Percentiles rank a stretch among this genome's conserved stretches.
These are phyloP conservation scores for Chrysolina haemoptera DNA, from an alignment of 2,888 invertebrate genomes.

Conservation along the genomic window DNA sequence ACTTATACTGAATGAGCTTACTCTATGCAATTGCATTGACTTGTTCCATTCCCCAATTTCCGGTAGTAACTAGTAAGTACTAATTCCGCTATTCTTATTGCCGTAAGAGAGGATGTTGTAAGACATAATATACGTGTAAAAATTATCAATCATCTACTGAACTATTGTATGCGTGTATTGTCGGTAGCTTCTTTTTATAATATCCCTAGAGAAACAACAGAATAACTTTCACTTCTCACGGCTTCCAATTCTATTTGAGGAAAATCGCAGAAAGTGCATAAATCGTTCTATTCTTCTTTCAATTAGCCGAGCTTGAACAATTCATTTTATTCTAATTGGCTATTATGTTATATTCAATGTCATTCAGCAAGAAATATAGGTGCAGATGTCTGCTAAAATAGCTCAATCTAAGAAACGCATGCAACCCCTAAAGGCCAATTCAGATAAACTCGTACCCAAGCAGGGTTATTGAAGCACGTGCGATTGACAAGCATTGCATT, in stretches of 20 bases:
- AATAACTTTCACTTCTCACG: constrained; percentile 40
- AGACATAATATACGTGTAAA: constrained; percentile 25
- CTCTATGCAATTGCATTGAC: background rate
- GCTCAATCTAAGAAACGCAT: too few species aligned
- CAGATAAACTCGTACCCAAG: too few species aligned
- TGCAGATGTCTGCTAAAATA: too few species aligned
- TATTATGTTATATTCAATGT: too few species aligned
- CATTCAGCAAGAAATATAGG: too few species aligned
- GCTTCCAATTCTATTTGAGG: constrained; percentile 32
- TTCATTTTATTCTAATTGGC: constrained; percentile 20
- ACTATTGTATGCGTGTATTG: constrained; percentile 6
- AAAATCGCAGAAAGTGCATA: constrained; percentile 25
- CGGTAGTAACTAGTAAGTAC: constrained; percentile 4
- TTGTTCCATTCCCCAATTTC: constrained; percentile 19
- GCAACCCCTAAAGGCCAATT: too few species aligned
- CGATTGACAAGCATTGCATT: too few species aligned
- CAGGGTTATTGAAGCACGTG: too few species aligned
- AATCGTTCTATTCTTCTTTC: constrained; percentile 27
- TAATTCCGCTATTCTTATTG: constrained; percentile 8
- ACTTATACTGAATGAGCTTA: background rate
- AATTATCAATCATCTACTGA: constrained; percentile 25
- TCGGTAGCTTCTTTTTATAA: constrained; percentile 16
- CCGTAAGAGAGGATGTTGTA: constrained; percentile 25
- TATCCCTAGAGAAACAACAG: constrained; percentile 7
- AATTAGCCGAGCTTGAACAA: constrained; percentile 25